These are phyloP conservation scores for Formica aserva DNA, from an alignment of 2,888 invertebrate species.

Conservation along the genomic window DNA sequence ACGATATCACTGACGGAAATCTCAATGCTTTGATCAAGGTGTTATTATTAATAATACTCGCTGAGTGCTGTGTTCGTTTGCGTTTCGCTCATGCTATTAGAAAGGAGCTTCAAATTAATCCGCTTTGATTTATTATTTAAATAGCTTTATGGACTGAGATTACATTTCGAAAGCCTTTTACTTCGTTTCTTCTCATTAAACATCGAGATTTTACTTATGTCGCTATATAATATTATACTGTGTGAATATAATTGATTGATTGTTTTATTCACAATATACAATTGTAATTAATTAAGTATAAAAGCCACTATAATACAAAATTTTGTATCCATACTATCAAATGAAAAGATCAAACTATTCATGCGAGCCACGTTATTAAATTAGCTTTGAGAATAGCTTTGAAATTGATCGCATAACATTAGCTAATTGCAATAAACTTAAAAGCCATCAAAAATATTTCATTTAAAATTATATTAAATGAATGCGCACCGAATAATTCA, in stretches of 20 bases:
- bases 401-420: slow-evolving; percentile 27
- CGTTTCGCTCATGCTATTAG: slow-evolving; percentile 8
- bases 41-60: slow-evolving; percentile 31
- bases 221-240: background rate
- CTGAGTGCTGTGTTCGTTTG: slow-evolving; percentile 15
- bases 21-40: slow-evolving; percentile 32
- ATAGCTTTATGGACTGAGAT: slow-evolving; percentile 10
- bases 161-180: slow-evolving; percentile 4
- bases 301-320: slow-evolving; percentile 2
- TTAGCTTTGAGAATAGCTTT: slow-evolving; percentile 8
- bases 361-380: slow-evolving; percentile 5
- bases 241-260: background rate
- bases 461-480: background rate
- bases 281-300: slow-evolving; percentile 17
- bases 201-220: slow-evolving; percentile 23
- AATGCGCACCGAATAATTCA: slow-evolving; percentile 16
- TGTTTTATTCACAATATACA: slow-evolving; percentile 4
- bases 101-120: background rate
- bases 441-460: slow-evolving; percentile 28
- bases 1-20: slow-evolving; percentile 14
- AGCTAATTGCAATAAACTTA: slow-evolving; percentile 33
- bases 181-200: slow-evolving; percentile 22
- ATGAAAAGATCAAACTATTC: slow-evolving; percentile 22
- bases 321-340: background rate
- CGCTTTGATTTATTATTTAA: slow-evolving; percentile 47